Evolutionary conservation across 2,113 vertebrate species (phyloP), one percentile per base, ranked within the genome.

Genomic region (Rhinichthys klamathensis): DNA sequence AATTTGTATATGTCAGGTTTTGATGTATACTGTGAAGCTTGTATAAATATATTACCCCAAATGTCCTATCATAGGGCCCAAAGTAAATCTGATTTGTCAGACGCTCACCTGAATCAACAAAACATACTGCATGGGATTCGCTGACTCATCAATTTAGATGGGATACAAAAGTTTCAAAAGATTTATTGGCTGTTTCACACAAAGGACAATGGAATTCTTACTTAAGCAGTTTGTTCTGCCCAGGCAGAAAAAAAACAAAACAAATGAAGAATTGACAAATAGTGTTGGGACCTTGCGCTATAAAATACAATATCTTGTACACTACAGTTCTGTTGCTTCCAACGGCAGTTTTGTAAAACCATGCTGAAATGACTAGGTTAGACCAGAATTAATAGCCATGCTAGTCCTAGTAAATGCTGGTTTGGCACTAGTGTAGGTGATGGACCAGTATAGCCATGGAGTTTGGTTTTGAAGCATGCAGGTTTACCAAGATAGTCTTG

Each of bases 131-230:
- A 3, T 54, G 25, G 27, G 27, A 69, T 82, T 82, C 0, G 46
- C 63, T 35, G 80, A 82, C 9, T 82, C 80, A 1, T 81, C 61
- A n/a, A 1, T 82, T 82, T 69, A 69, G 27, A 15, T n/a, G 6
- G 13, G 41, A 60, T 65, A 38, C 60, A 49, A 81, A 79, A 63
- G 58, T 65, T 80, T 63, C 58, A 46, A 65, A 82, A 82, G 80
- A 82, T 82, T 82, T 82, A 82, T 82, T 35, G 80, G 63, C 5
- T 54, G 41, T 69, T 82, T 35, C 12, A 69, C 41, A 82, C 63
- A 69, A 82, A 82, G 80, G 46, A 82, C 80, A 82, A 82, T 69
- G 54, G 63, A 82, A 82, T 69, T 82, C 80, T 69, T 69, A 69
- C 63, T 82, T 67, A 69, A 82, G 80, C 80, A 69, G 44, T 82